Base-by-base conservation (phyloP, 2,888 invertebrate species). In the Alloscopus bannaensis region DNA sequence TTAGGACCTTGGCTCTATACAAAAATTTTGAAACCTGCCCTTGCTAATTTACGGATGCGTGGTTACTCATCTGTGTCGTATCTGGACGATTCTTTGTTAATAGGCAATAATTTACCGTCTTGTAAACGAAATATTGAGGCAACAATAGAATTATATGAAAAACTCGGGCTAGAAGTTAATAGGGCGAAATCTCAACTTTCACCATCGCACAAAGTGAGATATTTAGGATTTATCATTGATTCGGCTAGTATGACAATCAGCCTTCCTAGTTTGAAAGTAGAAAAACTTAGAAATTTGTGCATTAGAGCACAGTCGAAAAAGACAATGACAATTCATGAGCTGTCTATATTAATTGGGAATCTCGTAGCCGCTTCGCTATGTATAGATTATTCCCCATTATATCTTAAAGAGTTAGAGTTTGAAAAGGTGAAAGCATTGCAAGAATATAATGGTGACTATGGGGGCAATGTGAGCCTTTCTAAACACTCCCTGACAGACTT, bases 21-120 rank as follows among this genome's bases (percentile, higher is more conserved):
- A 1, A 72, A 72, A 28, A 3, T 72, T 16, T 50, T 64, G 45
- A 24, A 64, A 20, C 72, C 52, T 18, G 50, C 64, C 0, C 2
- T 62, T 0, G 16, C 28, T 6, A 1, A 45, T 2, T 18, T 72
- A n/a, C 24, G 72, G 16, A 16, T 1, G 13, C 57, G 22, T 13
- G 69, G 69, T 1, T 16, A 11, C 18, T 1, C 3, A 2, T 55
- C 52, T 1, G 31, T 55, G 2, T 1, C 11, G 1, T 69, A 50
- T 31, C 24, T 69, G n/a, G 69, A 69, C 29, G 69, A 69, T 24
- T 13, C 18, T 1, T 36, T 69, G 8, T 16, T 2, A 1, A 57
- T 1, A 16, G 16, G n/a, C n/a, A n/a, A n/a, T n/a, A 36, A 36
- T 36, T 36, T 36, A 36, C n/a, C n/a, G n/a, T n/a, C n/a, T n/a